phyloP scores from a whole-genome alignment of 2,888 invertebrate species.

The Helobdella robusta region DNA sequence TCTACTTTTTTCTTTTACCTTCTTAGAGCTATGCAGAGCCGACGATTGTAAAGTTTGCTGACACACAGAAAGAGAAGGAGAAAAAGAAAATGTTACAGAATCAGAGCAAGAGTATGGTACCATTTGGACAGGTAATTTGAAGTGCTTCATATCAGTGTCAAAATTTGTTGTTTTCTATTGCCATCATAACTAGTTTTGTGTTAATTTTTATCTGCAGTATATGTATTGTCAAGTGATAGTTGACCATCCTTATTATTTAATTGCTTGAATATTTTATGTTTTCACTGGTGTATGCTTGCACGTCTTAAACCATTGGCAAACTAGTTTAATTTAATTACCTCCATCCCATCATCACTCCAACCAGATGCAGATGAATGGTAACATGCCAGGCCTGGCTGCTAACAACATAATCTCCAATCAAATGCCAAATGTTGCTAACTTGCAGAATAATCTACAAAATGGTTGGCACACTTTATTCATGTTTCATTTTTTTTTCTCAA shows the following conservation, averaged over 20 bases:
- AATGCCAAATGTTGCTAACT: not conserved
- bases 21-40: constrained; percentile 85
- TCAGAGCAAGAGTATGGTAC: not conserved
- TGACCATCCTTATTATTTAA: too few relatives aligned
- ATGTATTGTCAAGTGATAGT: too few relatives aligned
- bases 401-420: constrained; percentile 3
- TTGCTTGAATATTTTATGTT: too few relatives aligned
- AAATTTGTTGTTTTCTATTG: too few relatives aligned
- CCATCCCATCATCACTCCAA: not conserved
- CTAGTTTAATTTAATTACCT: not conserved
- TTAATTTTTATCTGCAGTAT: too few relatives aligned
- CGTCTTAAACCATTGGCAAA: not conserved
- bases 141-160: too few relatives aligned
- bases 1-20: not conserved
- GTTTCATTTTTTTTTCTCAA: not conserved
- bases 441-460: constrained; percentile 23
- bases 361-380: not conserved
- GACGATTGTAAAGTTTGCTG: constrained; percentile 95
- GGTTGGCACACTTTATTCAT: not conserved
- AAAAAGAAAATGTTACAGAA: constrained; percentile 59
- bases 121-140: not conserved
- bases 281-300: too few relatives aligned
- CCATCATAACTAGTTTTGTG: too few relatives aligned
- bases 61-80: constrained; percentile 97
- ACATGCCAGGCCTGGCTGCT: not conserved